Evolutionary conservation across 2,888 invertebrate species (phyloP).

Genomic region (Boloria euphrosyne): DNA sequence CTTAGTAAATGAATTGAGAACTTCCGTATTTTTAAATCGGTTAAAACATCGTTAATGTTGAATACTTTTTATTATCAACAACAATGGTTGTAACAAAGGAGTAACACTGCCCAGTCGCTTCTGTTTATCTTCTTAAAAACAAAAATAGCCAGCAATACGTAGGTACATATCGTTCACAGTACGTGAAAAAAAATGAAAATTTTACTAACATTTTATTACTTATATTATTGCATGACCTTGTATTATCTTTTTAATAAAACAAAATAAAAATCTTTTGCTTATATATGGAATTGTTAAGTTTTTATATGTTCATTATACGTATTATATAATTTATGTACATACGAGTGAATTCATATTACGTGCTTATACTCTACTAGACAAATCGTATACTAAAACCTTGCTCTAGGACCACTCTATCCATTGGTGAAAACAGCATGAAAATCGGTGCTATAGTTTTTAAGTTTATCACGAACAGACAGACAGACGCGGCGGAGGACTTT

Average conservation of each 20-base stretch:
- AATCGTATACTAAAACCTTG: no score
- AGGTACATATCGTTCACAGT: background rate
- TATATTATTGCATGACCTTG: background rate
- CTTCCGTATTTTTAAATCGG: background rate
- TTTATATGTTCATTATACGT: no score
- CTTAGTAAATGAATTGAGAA: no score
- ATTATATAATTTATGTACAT: no score
- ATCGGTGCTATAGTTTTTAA: no score
- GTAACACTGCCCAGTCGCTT: conserved; percentile 7
- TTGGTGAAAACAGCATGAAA: no score
- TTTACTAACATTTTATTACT: background rate
- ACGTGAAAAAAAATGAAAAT: background rate
- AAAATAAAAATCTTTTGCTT: background rate
- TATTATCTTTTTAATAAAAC: background rate
- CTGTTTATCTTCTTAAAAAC: conserved; percentile 14
- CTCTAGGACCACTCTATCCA: no score
- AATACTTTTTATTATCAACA: conserved; percentile 9
- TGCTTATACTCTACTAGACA: no score
- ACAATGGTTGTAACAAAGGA: conserved; percentile 2
- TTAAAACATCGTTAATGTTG: background rate
- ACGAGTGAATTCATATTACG: no score
- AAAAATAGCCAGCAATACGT: conserved; percentile 7
- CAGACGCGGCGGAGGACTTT: no score
- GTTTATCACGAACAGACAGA: no score
- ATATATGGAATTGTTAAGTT: background rate